Conservation (phyloP, 2,888 invertebrate species). For the Zonitis immaculata region DNA sequence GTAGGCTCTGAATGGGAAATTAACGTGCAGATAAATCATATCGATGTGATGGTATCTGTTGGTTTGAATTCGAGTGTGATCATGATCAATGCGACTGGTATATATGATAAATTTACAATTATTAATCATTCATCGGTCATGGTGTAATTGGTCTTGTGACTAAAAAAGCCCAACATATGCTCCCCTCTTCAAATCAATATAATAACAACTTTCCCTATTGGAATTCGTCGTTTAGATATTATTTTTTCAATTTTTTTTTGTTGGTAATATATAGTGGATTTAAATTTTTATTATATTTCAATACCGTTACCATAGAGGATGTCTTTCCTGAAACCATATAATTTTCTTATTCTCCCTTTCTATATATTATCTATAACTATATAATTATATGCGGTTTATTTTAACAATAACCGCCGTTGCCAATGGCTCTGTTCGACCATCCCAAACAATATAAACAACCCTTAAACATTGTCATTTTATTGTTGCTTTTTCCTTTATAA, state of each 20-base stretch:
- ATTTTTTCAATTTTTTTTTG: too few species aligned
- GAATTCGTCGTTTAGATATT: background rate
- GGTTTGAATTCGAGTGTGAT: constrained; percentile 37
- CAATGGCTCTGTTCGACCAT: constrained; percentile 28
- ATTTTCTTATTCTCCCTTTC: constrained; percentile 16
- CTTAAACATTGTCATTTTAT: constrained; percentile 39
- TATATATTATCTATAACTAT: constrained; percentile 29
- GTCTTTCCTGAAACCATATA: constrained; percentile 16
- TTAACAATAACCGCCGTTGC: constrained; percentile 21
- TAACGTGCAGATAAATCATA: constrained; percentile 42
- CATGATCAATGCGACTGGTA: constrained; percentile 42
- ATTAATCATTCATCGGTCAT: constrained; percentile 47
- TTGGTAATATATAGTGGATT: too few species aligned
- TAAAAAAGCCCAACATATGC: background rate
- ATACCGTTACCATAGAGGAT: constrained; percentile 3
- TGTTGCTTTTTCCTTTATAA: constrained; percentile 12
- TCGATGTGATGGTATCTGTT: constrained; percentile 36
- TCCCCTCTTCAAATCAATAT: background rate
- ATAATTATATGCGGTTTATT: constrained; percentile 35
- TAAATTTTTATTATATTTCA: background rate
- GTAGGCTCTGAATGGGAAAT: constrained; percentile 41
- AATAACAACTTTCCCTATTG: background rate
- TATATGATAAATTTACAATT: constrained; percentile 46
- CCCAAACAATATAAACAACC: constrained; percentile 35
- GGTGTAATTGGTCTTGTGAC: constrained; percentile 37